Evolutionary conservation across 2,113 vertebrate species (phyloP).

Genomic region (Orientallactaga bullata): DNA sequence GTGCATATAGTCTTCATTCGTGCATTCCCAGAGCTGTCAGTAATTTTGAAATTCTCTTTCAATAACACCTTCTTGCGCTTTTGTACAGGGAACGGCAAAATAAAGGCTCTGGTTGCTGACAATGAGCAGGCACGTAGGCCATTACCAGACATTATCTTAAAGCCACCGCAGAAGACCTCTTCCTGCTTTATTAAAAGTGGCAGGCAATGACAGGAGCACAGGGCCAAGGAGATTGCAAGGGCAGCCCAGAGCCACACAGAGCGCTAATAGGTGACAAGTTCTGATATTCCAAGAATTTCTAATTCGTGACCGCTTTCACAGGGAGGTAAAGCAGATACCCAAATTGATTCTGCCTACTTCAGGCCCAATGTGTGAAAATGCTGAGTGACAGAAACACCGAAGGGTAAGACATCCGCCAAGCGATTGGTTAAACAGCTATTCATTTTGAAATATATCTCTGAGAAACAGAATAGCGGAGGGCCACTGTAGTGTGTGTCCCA

Average conservation of each 20-base stretch:
- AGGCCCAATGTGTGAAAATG: conserved; percentile 79
- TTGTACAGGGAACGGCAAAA: conserved; percentile 24
- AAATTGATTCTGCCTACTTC: conserved; percentile 86
- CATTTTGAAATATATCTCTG: conserved; percentile 86
- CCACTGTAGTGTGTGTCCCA: conserved; percentile 82
- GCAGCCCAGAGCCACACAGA: not conserved
- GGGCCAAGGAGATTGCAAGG: conserved; percentile 80
- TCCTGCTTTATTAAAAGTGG: conserved; percentile 62
- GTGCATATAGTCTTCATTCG: not conserved
- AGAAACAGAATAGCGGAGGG: conserved; percentile 87
- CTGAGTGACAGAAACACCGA: conserved; percentile 88
- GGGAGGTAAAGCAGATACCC: conserved; percentile 74
- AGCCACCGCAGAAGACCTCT: conserved; percentile 50
- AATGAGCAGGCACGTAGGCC: not conserved
- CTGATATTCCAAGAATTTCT: conserved; percentile 73
- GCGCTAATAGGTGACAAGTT: conserved; percentile 69
- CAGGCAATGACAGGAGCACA: not conserved
- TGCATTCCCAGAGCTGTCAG: not conserved
- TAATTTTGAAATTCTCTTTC: conserved; percentile 29
- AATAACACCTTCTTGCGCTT: not conserved
- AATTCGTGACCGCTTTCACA: conserved; percentile 71
- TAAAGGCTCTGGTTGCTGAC: not conserved
- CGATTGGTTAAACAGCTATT: conserved; percentile 89
- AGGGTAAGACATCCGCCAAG: conserved; percentile 86
- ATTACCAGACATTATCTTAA: conserved; percentile 41